These are phyloP conservation scores for Hemibagrus wyckioides DNA, from an alignment of 2,113 vertebrate species.

Conservation along the genomic window DNA sequence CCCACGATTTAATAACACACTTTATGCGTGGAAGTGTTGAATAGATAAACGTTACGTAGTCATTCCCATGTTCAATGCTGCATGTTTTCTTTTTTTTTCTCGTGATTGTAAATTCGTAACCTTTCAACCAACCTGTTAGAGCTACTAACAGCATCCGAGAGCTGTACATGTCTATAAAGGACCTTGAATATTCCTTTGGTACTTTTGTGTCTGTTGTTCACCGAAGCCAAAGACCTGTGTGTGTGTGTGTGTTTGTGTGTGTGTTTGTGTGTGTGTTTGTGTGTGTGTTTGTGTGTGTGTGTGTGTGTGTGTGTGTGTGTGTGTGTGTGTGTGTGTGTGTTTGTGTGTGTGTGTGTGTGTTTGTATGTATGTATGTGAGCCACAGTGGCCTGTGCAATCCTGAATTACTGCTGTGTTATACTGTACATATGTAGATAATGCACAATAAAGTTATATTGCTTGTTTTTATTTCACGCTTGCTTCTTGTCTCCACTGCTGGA, in stretches of 20 bases:
- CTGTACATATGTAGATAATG: slow-evolving; percentile 74
- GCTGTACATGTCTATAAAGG: slow-evolving; percentile 29
- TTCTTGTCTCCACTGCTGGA: background rate
- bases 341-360: slow-evolving; percentile 51
- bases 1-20: background rate
- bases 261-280: slow-evolving; percentile 55
- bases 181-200: slow-evolving; percentile 20
- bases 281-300: slow-evolving; percentile 61
- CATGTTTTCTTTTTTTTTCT: too few relatives aligned
- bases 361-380: slow-evolving; percentile 64
- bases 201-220: slow-evolving; percentile 38
- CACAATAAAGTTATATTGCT: slow-evolving; percentile 75
- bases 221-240: slow-evolving; percentile 69
- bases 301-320: slow-evolving; percentile 57
- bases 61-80: background rate
- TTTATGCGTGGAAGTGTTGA: background rate
- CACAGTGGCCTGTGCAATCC: slow-evolving; percentile 74
- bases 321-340: slow-evolving; percentile 57
- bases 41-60: background rate
- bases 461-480: slow-evolving; percentile 50
- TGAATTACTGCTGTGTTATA: slow-evolving; percentile 71
- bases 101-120: slow-evolving; percentile 1
- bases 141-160: slow-evolving; percentile 21
- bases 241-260: slow-evolving; percentile 33
- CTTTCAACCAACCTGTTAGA: background rate